Evolutionary conservation across 2,888 invertebrate genomes (phyloP).

Genomic region (Acrobasis suavella): DNA sequence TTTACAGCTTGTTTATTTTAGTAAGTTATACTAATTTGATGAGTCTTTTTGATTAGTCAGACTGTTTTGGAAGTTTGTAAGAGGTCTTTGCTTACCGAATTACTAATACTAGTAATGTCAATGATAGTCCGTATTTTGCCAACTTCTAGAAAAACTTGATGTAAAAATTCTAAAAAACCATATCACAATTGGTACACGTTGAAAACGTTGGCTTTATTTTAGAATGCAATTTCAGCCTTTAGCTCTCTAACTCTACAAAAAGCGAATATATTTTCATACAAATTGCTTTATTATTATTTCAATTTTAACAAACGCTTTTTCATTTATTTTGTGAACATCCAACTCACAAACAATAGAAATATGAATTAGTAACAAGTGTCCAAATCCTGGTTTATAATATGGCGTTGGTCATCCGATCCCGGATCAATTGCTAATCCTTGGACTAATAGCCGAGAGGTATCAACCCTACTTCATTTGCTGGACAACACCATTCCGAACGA

Average conservation of each 20-base stretch:
- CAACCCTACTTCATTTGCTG: constrained; percentile 44
- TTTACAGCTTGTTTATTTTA: constrained; percentile 1
- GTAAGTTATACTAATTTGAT: constrained; percentile 1
- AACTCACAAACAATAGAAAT: constrained; percentile 56
- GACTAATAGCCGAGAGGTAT: constrained; percentile 69
- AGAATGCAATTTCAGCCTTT: too few relatives aligned
- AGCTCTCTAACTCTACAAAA: neutral
- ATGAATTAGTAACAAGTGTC: constrained; percentile 70
- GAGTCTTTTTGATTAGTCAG: neutral
- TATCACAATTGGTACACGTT: too few relatives aligned
- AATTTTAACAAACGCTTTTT: neutral
- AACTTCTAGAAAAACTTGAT: too few relatives aligned
- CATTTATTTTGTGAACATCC: constrained; percentile 7
- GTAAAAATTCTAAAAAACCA: too few relatives aligned
- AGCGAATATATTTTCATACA: constrained; percentile 18
- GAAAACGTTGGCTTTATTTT: too few relatives aligned
- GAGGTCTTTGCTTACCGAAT: too few relatives aligned
- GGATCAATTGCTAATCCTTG: constrained; percentile 74
- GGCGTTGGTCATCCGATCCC: constrained; percentile 76
- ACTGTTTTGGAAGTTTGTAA: too few relatives aligned
- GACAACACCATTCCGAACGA: constrained; percentile 25
- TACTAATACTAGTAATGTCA: too few relatives aligned
- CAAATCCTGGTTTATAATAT: constrained; percentile 73
- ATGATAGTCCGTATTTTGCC: too few relatives aligned
- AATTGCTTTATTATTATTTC: neutral